Percentiles rank a stretch among this genome's conserved stretches.
phyloP scores from a whole-genome alignment of 2,888 invertebrate genomes.

The Eupithecia centaureata region DNA sequence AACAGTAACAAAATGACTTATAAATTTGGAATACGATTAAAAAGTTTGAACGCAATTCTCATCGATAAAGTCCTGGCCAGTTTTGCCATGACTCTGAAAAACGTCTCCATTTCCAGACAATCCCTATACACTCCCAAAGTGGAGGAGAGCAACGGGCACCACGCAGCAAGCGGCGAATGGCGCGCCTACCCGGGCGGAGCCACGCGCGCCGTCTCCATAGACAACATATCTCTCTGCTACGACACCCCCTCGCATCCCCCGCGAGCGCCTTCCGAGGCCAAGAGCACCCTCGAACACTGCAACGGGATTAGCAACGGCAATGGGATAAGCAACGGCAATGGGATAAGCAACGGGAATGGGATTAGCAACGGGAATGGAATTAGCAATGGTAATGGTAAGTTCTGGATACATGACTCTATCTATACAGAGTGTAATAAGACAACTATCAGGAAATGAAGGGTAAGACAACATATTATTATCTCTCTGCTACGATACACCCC shows the following conservation, averaged over 20 bases:
- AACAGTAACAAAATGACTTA: no score
- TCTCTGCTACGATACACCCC: conserved; percentile 73
- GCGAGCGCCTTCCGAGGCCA: conserved; percentile 75
- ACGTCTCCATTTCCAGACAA: conserved; percentile 71
- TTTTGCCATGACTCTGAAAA: background rate
- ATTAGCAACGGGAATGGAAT: background rate
- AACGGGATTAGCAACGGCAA: conserved; percentile 51
- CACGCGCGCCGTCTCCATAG: conserved; percentile 85
- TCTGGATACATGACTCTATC: background rate
- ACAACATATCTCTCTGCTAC: conserved; percentile 84
- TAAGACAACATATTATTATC: no score
- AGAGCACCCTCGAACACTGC: conserved; percentile 65
- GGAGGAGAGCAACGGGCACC: conserved; percentile 78
- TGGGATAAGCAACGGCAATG: conserved; percentile 47
- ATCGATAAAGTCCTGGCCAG: background rate
- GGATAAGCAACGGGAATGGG: conserved; percentile 12
- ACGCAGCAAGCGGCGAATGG: conserved; percentile 68
- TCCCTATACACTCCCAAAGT: conserved; percentile 89
- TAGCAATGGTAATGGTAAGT: background rate
- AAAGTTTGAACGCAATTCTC: no score
- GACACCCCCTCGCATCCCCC: conserved; percentile 68
- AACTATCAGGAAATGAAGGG: no score
- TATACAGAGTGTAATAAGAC: no score
- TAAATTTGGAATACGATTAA: no score
- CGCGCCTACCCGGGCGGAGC: conserved; percentile 72